phyloP scores from a whole-genome alignment of 2,888 invertebrate genomes.

The Carabus problematicus region DNA sequence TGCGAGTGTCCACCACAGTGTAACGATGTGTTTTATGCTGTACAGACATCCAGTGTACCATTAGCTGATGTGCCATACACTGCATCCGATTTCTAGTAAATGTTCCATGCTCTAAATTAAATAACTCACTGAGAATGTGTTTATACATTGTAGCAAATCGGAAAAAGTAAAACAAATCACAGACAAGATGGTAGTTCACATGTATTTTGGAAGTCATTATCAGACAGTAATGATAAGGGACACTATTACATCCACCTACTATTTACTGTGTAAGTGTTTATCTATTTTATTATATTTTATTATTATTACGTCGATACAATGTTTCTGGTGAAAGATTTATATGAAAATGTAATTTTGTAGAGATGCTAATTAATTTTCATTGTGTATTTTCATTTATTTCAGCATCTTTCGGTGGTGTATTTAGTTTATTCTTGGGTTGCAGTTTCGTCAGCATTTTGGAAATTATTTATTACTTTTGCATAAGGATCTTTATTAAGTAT shows the following conservation, averaged over 20 bases:
- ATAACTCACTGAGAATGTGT: slow-evolving; percentile 35
- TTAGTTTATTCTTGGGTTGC: slow-evolving; percentile 58
- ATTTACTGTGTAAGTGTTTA: slow-evolving; percentile 53
- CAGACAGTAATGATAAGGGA: slow-evolving; percentile 52
- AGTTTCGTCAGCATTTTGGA: slow-evolving; percentile 57
- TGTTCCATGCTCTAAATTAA: background rate
- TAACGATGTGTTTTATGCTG: slow-evolving; percentile 51
- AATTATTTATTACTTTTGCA: slow-evolving; percentile 55
- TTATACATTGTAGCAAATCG: slow-evolving; percentile 45
- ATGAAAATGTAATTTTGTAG: background rate
- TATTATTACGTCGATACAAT: background rate
- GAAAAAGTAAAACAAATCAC: slow-evolving; percentile 36
- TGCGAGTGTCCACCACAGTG: slow-evolving; percentile 53
- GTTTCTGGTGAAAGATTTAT: background rate
- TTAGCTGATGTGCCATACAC: slow-evolving; percentile 13
- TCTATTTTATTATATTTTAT: slow-evolving; percentile 9
- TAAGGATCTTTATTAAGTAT: slow-evolving; percentile 30
- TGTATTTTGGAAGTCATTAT: slow-evolving; percentile 51
- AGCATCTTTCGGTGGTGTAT: slow-evolving; percentile 60
- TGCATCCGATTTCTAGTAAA: slow-evolving; percentile 36
- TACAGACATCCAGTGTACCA: slow-evolving; percentile 35
- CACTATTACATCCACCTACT: slow-evolving; percentile 53
- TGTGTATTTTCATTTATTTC: slow-evolving; percentile 46
- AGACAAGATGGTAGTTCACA: slow-evolving; percentile 49
- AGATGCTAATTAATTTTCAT: background rate